Percentiles rank a stretch among this genome's conserved stretches.
These are phyloP conservation scores for Coilia nasus DNA, from an alignment of 2,797 vertebrate genomes.

Conservation along the genomic window DNA sequence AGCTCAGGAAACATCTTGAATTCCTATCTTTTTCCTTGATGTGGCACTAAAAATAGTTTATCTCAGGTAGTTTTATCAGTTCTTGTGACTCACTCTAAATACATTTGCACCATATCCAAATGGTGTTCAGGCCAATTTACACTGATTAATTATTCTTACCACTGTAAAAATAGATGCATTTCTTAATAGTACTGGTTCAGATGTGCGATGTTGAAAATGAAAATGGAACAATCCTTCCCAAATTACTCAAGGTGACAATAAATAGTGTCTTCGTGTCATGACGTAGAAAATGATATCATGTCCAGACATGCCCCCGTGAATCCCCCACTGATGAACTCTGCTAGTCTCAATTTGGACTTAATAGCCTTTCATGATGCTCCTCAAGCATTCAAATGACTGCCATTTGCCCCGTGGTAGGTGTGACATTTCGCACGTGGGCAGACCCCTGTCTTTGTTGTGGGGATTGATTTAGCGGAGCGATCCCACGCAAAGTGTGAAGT, in stretches of 20 bases:
- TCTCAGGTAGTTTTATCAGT: too few species aligned
- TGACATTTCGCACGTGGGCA: slow-evolving; percentile 69
- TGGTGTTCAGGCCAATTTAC: not conserved
- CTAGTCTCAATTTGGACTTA: slow-evolving; percentile 50
- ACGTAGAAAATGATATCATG: slow-evolving; percentile 54
- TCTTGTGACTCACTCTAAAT: not conserved
- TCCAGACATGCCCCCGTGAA: slow-evolving; percentile 65
- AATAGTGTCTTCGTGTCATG: not conserved
- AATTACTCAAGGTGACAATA: not conserved
- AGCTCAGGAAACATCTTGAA: too few species aligned
- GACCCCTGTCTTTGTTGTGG: slow-evolving; percentile 63
- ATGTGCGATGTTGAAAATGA: not conserved
- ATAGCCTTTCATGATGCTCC: slow-evolving; percentile 49
- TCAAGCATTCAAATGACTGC: slow-evolving; percentile 60
- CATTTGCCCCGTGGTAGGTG: slow-evolving; percentile 77
- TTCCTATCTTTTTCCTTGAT: too few species aligned
- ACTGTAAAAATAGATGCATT: not conserved
- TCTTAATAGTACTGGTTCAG: not conserved
- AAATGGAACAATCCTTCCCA: not conserved
- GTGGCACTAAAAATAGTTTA: too few species aligned
- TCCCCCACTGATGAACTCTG: slow-evolving; percentile 64
- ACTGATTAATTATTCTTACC: not conserved
- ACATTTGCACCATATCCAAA: not conserved
- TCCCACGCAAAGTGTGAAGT: slow-evolving; percentile 68
- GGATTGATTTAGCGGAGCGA: slow-evolving; percentile 72